Evolutionary conservation across 2,113 vertebrate species (phyloP), one percentile per base, ranked within the genome.

Genomic region (Lucifuga dentata): DNA sequence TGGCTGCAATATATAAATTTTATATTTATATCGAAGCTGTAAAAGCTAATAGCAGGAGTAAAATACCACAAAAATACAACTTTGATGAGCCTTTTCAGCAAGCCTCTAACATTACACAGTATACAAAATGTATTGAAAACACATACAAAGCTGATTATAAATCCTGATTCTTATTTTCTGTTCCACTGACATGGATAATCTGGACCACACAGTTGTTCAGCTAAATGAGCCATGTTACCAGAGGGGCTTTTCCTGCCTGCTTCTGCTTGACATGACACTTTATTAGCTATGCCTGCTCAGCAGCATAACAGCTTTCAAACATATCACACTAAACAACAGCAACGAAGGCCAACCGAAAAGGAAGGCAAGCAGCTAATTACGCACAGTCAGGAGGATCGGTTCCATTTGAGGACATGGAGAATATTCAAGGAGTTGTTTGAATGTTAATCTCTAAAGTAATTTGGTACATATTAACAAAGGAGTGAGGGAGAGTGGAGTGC

Each of bases 121-220:
- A n/a, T n/a, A n/a, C n/a, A n/a, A n/a, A n/a, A n/a, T n/a, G n/a
- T n/a, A n/a, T n/a, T n/a, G n/a, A n/a, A n/a, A n/a, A n/a, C n/a
- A 29, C 21, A 48, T 8, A 61, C 48, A 55, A 50, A 55, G 49
- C 60, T 66, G 44, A 77, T 56, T 64, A 44, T 50, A 75, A 76
- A 80, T 80, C 78, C 79, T 15, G 36, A 40, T 71, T 59, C 57
- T 78, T 51, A 74, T 86, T 79, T 84, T 74, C 70, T 64, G 58
- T 80, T 78, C 44, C 70, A 80, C 40, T 81, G 69, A 81, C 71
- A 80, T 65, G 63, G 70, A 80, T 85, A 83, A 85, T 79, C 71
- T 69, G 57, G 56, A 63, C 73, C 2, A 5, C 16, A 29, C 75
- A 62, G 73, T 53, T 79, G 73, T 78, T 77, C 85, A 82, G 70